Evolutionary conservation across 2,888 invertebrate genomes (phyloP).

Genomic region (Platypus cylindrus): DNA sequence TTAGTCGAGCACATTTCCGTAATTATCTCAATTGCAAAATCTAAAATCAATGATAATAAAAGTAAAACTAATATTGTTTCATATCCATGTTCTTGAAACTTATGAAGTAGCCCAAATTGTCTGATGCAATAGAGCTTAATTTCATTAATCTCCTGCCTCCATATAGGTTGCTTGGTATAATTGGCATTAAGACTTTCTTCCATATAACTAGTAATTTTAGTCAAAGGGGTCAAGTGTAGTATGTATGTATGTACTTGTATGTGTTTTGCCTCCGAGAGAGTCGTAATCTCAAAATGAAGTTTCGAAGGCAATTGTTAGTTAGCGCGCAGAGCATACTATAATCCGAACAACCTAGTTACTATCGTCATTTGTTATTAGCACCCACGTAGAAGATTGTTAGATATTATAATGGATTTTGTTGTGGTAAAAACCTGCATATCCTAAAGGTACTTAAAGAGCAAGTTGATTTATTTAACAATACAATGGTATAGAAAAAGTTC

Average conservation of each 20-base stretch:
- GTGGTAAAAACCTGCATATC: slow-evolving; percentile 15
- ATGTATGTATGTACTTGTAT: too few relatives aligned
- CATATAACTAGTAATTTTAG: slow-evolving; percentile 1
- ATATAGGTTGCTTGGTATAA: too few relatives aligned
- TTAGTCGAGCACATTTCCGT: too few relatives aligned
- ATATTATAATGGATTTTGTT: slow-evolving; percentile 17
- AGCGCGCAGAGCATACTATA: slow-evolving; percentile 10
- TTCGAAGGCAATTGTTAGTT: slow-evolving; percentile 14
- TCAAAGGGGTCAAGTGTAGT: slow-evolving; percentile 2
- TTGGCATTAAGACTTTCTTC: too few relatives aligned
- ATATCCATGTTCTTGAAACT: too few relatives aligned
- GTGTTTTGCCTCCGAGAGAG: slow-evolving; percentile 2
- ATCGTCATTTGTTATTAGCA: slow-evolving; percentile 19
- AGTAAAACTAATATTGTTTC: too few relatives aligned
- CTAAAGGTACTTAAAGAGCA: slow-evolving; percentile 17
- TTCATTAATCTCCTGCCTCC: too few relatives aligned
- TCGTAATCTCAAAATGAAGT: slow-evolving; percentile 6
- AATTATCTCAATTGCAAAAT: too few relatives aligned
- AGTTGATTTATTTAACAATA: slow-evolving; percentile 14
- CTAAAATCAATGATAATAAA: too few relatives aligned
- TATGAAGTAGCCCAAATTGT: too few relatives aligned
- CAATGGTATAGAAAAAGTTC: slow-evolving; percentile 13
- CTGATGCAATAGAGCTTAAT: too few relatives aligned
- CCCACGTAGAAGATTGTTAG: slow-evolving; percentile 18
- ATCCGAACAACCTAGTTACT: slow-evolving; percentile 16